Conservation (phyloP, 1,140 invertebrate species). For the Dendroctonus valens region DNA sequence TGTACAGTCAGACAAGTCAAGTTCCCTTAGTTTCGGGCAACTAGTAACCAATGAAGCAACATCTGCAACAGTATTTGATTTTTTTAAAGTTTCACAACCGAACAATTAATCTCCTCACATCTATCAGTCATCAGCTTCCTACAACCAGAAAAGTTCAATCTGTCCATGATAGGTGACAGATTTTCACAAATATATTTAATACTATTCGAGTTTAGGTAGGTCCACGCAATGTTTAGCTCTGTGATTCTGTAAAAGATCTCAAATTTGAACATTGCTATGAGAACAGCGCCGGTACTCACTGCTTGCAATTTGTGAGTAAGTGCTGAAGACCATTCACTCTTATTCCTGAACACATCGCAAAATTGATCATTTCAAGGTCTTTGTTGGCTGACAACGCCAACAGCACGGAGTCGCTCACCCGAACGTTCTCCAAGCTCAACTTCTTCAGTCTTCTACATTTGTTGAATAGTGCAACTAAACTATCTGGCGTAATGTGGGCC, state of each 20-base stretch:
- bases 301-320: conserved; percentile 61
- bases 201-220: conserved; percentile 60
- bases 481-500: conserved; percentile 61
- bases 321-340: conserved; percentile 58
- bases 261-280: neutral
- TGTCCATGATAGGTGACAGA: conserved; percentile 63
- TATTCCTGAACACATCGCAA: conserved; percentile 70
- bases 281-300: conserved; percentile 53
- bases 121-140: conserved; percentile 70
- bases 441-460: conserved; percentile 73
- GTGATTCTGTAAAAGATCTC: conserved; percentile 56
- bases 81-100: conserved; percentile 1
- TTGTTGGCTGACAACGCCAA: conserved; percentile 64
- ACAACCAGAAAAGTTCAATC: conserved; percentile 80
- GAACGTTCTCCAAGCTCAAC: conserved; percentile 77
- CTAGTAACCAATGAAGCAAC: conserved; percentile 61
- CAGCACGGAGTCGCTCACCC: conserved; percentile 63
- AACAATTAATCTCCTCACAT: conserved; percentile 60
- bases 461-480: conserved; percentile 63
- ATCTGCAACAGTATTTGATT: conserved; percentile 56
- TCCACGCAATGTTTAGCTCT: conserved; percentile 82
- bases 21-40: conserved; percentile 72
- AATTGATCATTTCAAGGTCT: conserved; percentile 69
- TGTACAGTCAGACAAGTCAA: conserved; percentile 86
- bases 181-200: conserved; percentile 62